A percentile compares a stretch with the other conserved stretches of the same genome.
Evolutionary conservation across 2,113 vertebrate species (phyloP).

Genomic region (Bettongia penicillata): DNA sequence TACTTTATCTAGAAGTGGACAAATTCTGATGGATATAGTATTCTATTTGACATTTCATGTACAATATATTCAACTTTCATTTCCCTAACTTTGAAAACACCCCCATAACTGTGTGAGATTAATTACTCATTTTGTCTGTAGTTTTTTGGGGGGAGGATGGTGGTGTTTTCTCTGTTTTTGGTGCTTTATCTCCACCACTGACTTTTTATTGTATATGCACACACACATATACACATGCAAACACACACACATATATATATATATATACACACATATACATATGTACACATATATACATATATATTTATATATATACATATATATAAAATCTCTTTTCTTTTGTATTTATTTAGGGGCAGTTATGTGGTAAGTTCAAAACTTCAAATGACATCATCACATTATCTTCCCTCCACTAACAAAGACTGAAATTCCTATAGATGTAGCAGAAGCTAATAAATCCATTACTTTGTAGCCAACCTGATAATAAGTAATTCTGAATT

Average conservation of each 20-base stretch:
- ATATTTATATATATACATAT: too few species aligned
- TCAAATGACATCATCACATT: neutral
- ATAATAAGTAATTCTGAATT: neutral
- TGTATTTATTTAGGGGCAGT: neutral
- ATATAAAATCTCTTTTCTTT: neutral
- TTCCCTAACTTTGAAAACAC: neutral
- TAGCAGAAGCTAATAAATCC: neutral
- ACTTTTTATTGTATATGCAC: neutral
- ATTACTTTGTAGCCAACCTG: neutral
- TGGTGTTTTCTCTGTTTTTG: neutral
- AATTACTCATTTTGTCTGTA: neutral
- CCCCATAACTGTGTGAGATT: neutral
- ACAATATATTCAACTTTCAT: neutral
- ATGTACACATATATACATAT: too few species aligned
- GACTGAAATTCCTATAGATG: neutral
- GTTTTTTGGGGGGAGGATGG: too few species aligned
- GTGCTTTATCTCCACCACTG: neutral
- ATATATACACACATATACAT: too few species aligned
- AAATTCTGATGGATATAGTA: neutral
- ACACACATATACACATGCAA: too few species aligned
- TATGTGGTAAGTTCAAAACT: neutral
- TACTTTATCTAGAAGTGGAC: neutral
- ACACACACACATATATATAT: too few species aligned
- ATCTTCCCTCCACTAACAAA: neutral
- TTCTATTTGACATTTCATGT: neutral